Evolutionary conservation across 1,140 invertebrate species (phyloP).

Genomic region (Drosophila biarmipes): DNA sequence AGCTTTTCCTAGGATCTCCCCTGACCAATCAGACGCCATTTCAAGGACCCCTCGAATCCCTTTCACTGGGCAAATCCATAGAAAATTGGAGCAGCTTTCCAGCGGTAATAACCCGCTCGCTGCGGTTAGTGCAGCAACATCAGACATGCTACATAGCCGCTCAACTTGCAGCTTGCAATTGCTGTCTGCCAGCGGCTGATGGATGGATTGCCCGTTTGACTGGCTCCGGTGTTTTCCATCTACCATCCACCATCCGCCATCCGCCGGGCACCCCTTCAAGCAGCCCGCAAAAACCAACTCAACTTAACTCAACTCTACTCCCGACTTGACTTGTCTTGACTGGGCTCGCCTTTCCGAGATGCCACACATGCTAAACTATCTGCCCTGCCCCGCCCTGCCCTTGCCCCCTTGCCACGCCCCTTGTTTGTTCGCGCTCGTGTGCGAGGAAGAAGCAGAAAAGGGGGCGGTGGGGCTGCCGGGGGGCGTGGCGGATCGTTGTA

Average conservation of each 20-base stretch:
- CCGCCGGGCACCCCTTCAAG: slow-evolving; percentile 12
- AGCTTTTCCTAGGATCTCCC: not conserved
- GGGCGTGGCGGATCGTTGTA: slow-evolving; percentile 36
- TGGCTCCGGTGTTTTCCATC: slow-evolving; percentile 51
- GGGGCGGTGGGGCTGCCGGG: not conserved
- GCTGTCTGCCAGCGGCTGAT: slow-evolving; percentile 76
- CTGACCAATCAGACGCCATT: not conserved
- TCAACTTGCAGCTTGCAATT: slow-evolving; percentile 76
- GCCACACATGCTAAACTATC: slow-evolving; percentile 80
- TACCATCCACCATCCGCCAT: too few species aligned
- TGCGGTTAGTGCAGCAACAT: slow-evolving; percentile 47
- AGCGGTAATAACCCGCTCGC: slow-evolving; percentile 13
- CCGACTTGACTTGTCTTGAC: slow-evolving; percentile 17
- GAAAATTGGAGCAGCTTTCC: not conserved
- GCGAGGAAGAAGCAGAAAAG: slow-evolving; percentile 17
- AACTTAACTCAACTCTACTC: slow-evolving; percentile 27
- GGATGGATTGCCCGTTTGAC: slow-evolving; percentile 81
- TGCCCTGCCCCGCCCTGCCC: slow-evolving; percentile 31
- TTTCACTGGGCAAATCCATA: not conserved
- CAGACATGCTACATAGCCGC: slow-evolving; percentile 54
- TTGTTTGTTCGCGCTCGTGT: slow-evolving; percentile 77
- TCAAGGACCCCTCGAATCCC: not conserved
- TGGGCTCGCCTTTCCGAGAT: slow-evolving; percentile 54
- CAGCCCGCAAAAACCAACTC: slow-evolving; percentile 16
- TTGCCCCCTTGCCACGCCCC: slow-evolving; percentile 51